phyloP scores from a whole-genome alignment of 1,140 invertebrate genomes.

The Drosophila sp. region DNA sequence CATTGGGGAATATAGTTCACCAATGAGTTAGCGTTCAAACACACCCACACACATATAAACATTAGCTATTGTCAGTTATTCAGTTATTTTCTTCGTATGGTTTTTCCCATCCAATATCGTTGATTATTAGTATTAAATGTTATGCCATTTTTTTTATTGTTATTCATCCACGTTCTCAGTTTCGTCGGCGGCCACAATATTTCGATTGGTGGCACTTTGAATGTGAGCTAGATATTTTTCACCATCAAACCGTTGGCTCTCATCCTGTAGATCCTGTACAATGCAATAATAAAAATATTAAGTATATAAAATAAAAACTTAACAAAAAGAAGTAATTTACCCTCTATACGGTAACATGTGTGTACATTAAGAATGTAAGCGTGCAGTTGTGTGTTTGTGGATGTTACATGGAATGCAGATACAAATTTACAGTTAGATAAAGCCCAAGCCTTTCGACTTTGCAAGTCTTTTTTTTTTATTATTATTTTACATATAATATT shows the following conservation, averaged over 20 bases:
- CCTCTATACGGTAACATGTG: conserved; percentile 7
- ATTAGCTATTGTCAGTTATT: conserved; percentile 53
- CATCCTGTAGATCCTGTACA: conserved; percentile 79
- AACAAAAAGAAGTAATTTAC: conserved; percentile 32
- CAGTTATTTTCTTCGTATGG: conserved; percentile 10
- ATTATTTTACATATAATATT: conserved; percentile 63
- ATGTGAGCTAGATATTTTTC: conserved; percentile 79
- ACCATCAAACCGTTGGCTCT: conserved; percentile 82
- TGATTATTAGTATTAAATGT: conserved; percentile 26
- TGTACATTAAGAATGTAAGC: conserved; percentile 6
- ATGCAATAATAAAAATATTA: conserved; percentile 9
- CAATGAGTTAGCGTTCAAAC: conserved; percentile 10
- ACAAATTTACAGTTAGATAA: conserved; percentile 47
- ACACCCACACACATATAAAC: conserved; percentile 21
- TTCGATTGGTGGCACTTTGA: conserved; percentile 75
- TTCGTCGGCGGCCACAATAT: conserved; percentile 75
- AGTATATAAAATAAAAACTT: background rate
- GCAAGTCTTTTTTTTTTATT: conserved; percentile 49
- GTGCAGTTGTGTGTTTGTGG: conserved; percentile 20
- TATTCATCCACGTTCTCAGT: conserved; percentile 70
- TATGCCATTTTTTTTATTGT: conserved; percentile 26
- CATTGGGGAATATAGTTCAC: background rate
- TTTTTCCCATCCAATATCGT: conserved; percentile 23
- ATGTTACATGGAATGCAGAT: background rate
- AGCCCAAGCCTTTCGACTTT: conserved; percentile 62